A percentile compares a stretch with the other conserved stretches of the same genome.
These are phyloP conservation scores for Cataglyphis hispanica DNA, from an alignment of 1,140 invertebrate genomes.

Conservation along the genomic window DNA sequence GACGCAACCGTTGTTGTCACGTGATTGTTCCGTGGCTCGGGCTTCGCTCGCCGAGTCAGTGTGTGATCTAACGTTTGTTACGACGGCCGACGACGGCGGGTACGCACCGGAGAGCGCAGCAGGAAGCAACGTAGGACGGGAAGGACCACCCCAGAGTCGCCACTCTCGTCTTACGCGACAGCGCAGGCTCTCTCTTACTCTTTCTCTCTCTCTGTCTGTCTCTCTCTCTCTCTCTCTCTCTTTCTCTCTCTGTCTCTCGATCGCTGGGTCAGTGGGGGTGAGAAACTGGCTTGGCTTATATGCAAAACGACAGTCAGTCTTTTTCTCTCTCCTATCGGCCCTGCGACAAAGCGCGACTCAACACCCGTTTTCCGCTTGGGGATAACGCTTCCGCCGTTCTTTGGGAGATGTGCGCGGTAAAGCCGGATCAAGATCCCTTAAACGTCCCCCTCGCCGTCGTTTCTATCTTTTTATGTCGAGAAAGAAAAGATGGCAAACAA, in stretches of 20 bases:
- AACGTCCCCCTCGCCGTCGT: not conserved
- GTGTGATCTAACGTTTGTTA: slow-evolving; percentile 86
- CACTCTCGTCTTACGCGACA: slow-evolving; percentile 18
- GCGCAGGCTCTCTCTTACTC: slow-evolving; percentile 55
- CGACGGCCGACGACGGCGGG: slow-evolving; percentile 79
- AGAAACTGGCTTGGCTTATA: slow-evolving; percentile 86
- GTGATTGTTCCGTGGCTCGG: slow-evolving; percentile 81
- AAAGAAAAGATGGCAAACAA: not conserved
- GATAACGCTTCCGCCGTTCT: not conserved
- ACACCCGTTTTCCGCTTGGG: not conserved
- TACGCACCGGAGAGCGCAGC: slow-evolving; percentile 71
- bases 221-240: no score
- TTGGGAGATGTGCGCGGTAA: not conserved
- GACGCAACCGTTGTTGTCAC: slow-evolving; percentile 78
- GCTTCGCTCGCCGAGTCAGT: slow-evolving; percentile 82
- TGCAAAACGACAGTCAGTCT: slow-evolving; percentile 85
- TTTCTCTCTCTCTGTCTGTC: no score
- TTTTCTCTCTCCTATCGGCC: slow-evolving; percentile 87
- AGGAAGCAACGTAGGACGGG: slow-evolving; percentile 62
- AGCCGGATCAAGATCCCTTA: not conserved
- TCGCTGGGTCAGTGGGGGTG: slow-evolving; percentile 86
- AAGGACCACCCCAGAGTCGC: slow-evolving; percentile 31
- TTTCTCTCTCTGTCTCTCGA: slow-evolving; percentile 41
- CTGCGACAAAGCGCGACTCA: slow-evolving; percentile 73
- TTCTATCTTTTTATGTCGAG: not conserved